These are phyloP conservation scores for Polyodon spathula DNA, from an alignment of 2,113 vertebrate genomes.

Conservation along the genomic window DNA sequence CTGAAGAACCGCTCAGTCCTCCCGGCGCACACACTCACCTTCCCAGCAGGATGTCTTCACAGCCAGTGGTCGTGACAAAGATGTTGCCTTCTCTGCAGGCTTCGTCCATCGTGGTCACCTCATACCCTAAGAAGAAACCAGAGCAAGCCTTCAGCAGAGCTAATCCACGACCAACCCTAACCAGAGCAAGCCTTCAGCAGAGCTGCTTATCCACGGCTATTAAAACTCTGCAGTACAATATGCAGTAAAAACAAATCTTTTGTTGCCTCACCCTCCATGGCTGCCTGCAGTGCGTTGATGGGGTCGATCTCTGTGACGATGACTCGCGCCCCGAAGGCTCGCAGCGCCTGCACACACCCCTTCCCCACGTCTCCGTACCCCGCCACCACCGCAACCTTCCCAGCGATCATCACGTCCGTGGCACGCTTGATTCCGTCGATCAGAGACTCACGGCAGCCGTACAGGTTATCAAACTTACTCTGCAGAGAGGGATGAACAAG, in stretches of 20 bases:
- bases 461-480: conserved; percentile 98
- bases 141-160: background rate
- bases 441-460: conserved; percentile 93
- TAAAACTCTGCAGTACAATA: rapidly evolving
- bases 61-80: conserved; percentile 95
- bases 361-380: conserved; percentile 95
- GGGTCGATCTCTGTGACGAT: conserved; percentile 93
- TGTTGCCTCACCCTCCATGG: conserved; percentile 78
- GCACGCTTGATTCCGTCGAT: conserved; percentile 96
- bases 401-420: conserved; percentile 96
- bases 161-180: too few relatives aligned
- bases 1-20: too few relatives aligned
- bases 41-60: conserved; percentile 81
- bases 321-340: conserved; percentile 84
- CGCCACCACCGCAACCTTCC: conserved; percentile 90
- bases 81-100: conserved; percentile 91
- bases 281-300: conserved; percentile 91
- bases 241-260: rapidly evolving
- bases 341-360: conserved; percentile 88
- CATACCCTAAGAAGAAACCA: conserved; percentile 65
- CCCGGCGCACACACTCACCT: conserved; percentile 66
- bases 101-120: conserved; percentile 97
- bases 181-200: background rate
- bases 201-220: background rate
- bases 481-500: conserved; percentile 28